Evolutionary conservation across 2,113 vertebrate species (phyloP).

Genomic region (Eudyptes chrysolophus): DNA sequence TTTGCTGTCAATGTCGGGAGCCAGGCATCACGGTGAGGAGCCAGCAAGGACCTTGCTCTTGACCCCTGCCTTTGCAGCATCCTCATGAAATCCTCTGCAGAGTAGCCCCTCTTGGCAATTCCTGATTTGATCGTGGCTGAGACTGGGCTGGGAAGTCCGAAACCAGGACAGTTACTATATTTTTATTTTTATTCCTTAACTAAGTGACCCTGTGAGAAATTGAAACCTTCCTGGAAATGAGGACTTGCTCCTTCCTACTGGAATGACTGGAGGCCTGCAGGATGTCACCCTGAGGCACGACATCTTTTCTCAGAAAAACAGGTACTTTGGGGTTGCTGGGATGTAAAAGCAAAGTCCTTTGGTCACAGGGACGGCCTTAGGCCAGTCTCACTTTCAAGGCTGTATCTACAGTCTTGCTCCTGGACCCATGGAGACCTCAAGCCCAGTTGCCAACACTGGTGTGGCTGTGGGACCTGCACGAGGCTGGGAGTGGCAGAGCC

Average conservation of each 20-base stretch:
- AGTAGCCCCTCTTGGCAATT: neutral
- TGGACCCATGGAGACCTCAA: neutral
- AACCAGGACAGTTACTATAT: neutral
- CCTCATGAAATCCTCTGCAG: neutral
- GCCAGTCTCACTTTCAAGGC: neutral
- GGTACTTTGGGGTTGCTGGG: neutral
- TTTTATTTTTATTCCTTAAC: neutral
- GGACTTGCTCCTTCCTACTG: neutral
- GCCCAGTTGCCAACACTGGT: neutral
- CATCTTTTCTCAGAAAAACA: neutral
- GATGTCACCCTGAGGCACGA: neutral
- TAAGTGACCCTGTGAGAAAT: neutral
- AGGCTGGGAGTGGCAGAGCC: neutral
- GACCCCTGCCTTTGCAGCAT: neutral
- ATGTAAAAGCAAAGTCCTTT: neutral
- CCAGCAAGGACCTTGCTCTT: neutral
- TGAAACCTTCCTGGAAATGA: neutral
- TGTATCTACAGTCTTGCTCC: neutral
- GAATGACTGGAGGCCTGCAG: neutral
- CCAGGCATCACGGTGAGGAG: neutral
- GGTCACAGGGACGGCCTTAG: neutral
- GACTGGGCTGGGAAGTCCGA: neutral
- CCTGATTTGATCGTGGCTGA: neutral
- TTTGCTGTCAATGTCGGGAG: neutral
- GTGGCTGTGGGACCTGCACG: rapidly evolving